Evolutionary conservation across 2,113 vertebrate species (phyloP).

Genomic region (Hystrix cristata): DNA sequence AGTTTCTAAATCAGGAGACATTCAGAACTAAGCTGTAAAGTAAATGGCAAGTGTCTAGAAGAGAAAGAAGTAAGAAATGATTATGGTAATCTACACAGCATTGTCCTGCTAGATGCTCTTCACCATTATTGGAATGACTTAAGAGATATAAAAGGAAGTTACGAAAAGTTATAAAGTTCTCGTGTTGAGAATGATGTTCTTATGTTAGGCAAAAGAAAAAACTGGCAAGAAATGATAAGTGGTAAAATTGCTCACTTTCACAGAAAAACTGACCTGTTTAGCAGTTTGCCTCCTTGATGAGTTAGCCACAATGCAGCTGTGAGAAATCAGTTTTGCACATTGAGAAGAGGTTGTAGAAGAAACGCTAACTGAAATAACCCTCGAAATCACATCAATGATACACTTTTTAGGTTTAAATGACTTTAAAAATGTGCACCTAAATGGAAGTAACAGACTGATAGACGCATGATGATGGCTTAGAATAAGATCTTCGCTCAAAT

Average conservation of each 20-base stretch:
- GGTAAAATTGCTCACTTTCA: conserved; percentile 27
- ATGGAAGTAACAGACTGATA: neutral
- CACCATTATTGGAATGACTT: conserved; percentile 24
- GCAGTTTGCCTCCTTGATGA: neutral
- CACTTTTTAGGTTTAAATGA: neutral
- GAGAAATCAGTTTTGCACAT: neutral
- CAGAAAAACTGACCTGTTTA: conserved; percentile 45
- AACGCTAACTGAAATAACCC: neutral
- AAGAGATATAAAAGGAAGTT: conserved; percentile 34
- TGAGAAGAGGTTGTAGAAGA: neutral
- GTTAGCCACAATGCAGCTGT: neutral
- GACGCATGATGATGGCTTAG: neutral
- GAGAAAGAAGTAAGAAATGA: neutral
- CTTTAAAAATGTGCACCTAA: neutral
- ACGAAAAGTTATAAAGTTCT: neutral
- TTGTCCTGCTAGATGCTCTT: conserved; percentile 49
- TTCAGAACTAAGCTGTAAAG: conserved; percentile 44
- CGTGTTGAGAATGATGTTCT: neutral
- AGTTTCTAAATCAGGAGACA: conserved; percentile 71
- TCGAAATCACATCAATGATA: neutral
- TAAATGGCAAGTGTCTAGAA: conserved; percentile 55
- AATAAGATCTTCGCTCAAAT: neutral
- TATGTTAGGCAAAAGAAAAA: neutral
- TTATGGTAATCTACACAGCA: neutral
- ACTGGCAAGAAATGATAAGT: neutral